Evolutionary conservation across 2,888 invertebrate genomes (phyloP).

Genomic region (Galeruca laticollis): DNA sequence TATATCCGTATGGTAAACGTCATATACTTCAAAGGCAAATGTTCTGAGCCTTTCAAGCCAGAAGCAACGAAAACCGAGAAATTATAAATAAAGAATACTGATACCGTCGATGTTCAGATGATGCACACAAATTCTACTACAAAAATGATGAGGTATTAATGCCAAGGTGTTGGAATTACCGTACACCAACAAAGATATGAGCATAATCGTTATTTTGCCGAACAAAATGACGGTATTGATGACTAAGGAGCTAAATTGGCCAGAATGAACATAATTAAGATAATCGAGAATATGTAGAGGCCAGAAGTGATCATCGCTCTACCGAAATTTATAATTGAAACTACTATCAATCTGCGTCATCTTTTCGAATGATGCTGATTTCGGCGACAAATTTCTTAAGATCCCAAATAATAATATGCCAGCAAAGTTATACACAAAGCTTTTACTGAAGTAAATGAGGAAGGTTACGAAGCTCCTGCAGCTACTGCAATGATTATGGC

Average conservation of each 20-base stretch:
- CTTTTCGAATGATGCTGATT: conserved; percentile 73
- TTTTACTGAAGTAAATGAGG: conserved; percentile 88
- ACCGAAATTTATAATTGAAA: conserved; percentile 87
- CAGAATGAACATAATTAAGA: conserved; percentile 68
- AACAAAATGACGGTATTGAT: conserved; percentile 75
- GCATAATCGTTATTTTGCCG: conserved; percentile 83
- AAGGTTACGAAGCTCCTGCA: conserved; percentile 88
- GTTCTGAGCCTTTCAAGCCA: conserved; percentile 77
- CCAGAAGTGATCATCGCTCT: conserved; percentile 76
- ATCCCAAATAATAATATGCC: conserved; percentile 70
- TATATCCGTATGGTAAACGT: conserved; percentile 82
- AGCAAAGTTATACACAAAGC: conserved; percentile 85
- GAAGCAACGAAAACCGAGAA: conserved; percentile 70
- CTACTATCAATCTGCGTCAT: conserved; percentile 76
- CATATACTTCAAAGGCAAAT: conserved; percentile 87
- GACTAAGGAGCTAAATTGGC: conserved; percentile 74
- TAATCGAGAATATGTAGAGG: conserved; percentile 66
- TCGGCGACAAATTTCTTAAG: conserved; percentile 74
- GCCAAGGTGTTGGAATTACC: conserved; percentile 78
- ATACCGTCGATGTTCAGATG: conserved; percentile 77
- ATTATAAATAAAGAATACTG: conserved; percentile 73
- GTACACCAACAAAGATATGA: conserved; percentile 76
- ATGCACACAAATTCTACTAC: conserved; percentile 74
- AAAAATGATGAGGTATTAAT: conserved; percentile 68
- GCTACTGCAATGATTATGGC: conserved; percentile 70